A percentile compares a stretch with the other conserved stretches of the same genome.
phyloP scores from a whole-genome alignment of 2,113 vertebrate genomes.

The Balaeniceps rex region DNA sequence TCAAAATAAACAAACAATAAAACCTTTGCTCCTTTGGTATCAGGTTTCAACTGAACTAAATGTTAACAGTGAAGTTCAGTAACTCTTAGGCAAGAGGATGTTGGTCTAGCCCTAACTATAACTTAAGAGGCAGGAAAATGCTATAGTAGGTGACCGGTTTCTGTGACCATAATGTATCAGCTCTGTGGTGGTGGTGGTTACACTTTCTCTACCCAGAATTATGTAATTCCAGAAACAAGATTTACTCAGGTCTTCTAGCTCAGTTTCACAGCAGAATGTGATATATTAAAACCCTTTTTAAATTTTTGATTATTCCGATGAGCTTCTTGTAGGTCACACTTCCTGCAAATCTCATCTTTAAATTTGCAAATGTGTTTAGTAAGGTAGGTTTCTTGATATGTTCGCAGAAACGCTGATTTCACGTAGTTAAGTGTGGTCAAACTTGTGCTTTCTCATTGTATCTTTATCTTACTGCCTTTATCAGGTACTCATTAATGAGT shows the following conservation, averaged over 20 bases:
- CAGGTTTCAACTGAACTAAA: not conserved
- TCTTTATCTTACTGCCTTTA: slow-evolving; percentile 83
- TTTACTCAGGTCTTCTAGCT: not conserved
- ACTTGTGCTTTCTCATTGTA: slow-evolving; percentile 70
- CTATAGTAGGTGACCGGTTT: not conserved
- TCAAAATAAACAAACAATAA: slow-evolving; percentile 12
- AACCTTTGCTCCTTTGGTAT: slow-evolving; percentile 18
- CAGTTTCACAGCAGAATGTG: not conserved
- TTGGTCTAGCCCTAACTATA: not conserved
- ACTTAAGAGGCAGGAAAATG: not conserved
- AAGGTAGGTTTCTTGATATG: slow-evolving; percentile 47
- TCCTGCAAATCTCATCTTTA: slow-evolving; percentile 36
- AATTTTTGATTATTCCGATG: not conserved
- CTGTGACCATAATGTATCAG: not conserved
- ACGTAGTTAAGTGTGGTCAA: slow-evolving; percentile 50
- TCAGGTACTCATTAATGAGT: slow-evolving; percentile 84
- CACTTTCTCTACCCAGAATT: not conserved
- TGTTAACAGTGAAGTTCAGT: not conserved
- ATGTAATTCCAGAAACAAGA: not conserved
- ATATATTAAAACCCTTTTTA: not conserved
- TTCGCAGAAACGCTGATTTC: slow-evolving; percentile 48
- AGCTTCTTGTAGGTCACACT: slow-evolving; percentile 14
- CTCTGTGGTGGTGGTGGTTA: not conserved
- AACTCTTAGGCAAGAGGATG: not conserved
- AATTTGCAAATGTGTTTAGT: slow-evolving; percentile 37